Percentiles rank a stretch among this genome's conserved stretches.
These are phyloP conservation scores for Boleophthalmus pectinirostris DNA, from an alignment of 2,113 vertebrate genomes.

Conservation along the genomic window DNA sequence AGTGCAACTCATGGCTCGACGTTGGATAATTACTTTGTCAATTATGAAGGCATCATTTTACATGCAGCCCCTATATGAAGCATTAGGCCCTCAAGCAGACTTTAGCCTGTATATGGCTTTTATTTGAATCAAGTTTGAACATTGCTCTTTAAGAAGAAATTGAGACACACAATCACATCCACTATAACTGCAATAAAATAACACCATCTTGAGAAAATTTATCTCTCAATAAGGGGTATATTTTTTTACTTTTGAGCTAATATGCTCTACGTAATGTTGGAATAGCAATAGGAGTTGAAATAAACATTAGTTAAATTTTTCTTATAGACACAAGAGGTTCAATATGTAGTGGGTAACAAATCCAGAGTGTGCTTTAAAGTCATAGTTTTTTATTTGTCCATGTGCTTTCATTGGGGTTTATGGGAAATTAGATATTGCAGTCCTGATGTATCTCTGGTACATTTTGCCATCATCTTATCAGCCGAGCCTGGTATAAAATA, in stretches of 20 bases:
- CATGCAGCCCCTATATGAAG: not conserved
- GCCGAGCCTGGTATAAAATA: conserved; percentile 3
- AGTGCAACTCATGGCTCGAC: not conserved
- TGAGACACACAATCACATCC: not conserved
- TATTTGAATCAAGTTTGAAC: not conserved
- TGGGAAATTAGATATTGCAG: not conserved
- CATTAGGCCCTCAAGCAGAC: not conserved
- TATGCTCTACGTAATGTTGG: too few species aligned
- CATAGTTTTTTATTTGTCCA: not conserved
- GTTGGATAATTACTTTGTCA: not conserved
- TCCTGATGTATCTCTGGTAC: not conserved
- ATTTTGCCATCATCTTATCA: conserved; percentile 1
- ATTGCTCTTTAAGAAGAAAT: not conserved
- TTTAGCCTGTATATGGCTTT: not conserved
- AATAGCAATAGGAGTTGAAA: too few species aligned
- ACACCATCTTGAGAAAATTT: too few species aligned
- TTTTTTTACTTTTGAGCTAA: too few species aligned
- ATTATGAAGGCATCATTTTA: not conserved
- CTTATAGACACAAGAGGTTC: not conserved
- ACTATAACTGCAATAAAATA: not conserved
- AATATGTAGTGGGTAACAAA: not conserved
- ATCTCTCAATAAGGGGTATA: too few species aligned
- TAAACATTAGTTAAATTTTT: not conserved
- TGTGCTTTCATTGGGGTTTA: not conserved
- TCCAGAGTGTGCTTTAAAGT: not conserved